Conservation (phyloP, 53 echinoderm and acorn worm species). For the Stichopus horrens region DNA sequence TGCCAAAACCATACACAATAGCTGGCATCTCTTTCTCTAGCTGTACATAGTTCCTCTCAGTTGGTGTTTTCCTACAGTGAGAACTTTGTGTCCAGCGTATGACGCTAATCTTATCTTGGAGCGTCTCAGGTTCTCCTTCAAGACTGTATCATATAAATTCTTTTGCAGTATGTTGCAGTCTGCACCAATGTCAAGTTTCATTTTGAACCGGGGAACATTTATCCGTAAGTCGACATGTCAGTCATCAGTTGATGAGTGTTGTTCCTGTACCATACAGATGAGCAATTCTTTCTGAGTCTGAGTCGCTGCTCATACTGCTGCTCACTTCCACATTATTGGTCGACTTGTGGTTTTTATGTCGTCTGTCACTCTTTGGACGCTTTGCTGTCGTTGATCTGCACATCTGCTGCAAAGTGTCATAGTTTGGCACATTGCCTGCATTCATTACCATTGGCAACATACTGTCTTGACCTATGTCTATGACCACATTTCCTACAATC, state of each 20-base stretch:
- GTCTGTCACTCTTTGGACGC: background rate
- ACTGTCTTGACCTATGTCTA: slow-evolving; percentile 1
- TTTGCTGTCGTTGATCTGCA: no score
- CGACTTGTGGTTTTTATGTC: background rate
- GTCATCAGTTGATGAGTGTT: background rate
- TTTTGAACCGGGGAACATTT: background rate
- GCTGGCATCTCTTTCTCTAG: slow-evolving; percentile 60
- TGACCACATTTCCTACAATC: slow-evolving; percentile 5
- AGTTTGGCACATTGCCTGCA: background rate
- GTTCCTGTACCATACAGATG: background rate
- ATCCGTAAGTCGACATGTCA: background rate
- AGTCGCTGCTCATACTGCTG: background rate
- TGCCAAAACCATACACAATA: slow-evolving; percentile 36
- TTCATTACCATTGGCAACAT: background rate
- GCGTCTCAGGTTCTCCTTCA: background rate
- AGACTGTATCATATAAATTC: background rate
- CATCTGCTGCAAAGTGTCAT: background rate
- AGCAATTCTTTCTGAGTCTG: background rate
- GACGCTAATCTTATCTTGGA: slow-evolving; percentile 3
- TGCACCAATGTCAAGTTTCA: slow-evolving; percentile 1
- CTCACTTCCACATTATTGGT: background rate
- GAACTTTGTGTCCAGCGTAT: background rate
- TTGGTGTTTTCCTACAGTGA: background rate
- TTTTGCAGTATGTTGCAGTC: background rate
- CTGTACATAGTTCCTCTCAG: slow-evolving; percentile 42